These are phyloP conservation scores for Hycleus cichorii DNA, from an alignment of 1,140 invertebrate species.

Conservation along the genomic window DNA sequence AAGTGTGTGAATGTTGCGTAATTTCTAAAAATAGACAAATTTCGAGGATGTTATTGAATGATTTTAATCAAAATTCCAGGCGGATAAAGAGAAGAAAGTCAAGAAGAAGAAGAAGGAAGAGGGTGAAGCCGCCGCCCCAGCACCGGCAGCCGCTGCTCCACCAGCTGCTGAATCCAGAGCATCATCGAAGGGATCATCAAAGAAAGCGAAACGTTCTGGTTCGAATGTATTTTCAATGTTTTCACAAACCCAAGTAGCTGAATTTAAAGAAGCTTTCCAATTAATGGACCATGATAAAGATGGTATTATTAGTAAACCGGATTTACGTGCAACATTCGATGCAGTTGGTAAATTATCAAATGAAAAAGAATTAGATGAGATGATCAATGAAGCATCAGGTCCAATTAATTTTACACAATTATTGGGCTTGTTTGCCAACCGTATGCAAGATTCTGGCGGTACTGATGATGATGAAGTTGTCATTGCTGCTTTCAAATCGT, in stretches of 20 bases:
- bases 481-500: conserved; percentile 90
- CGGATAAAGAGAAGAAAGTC: conserved; percentile 77
- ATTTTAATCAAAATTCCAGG: conserved; percentile 41
- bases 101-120: conserved; percentile 72
- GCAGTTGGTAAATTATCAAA: conserved; percentile 82
- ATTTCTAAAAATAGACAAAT: not conserved
- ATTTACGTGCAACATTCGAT: conserved; percentile 92
- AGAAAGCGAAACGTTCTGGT: conserved; percentile 76
- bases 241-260: conserved; percentile 87
- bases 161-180: conserved; percentile 50
- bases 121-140: conserved; percentile 49
- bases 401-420: conserved; percentile 95
- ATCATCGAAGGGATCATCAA: conserved; percentile 56
- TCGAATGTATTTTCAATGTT: conserved; percentile 95
- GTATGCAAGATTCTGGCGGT: conserved; percentile 71
- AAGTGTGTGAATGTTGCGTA: not conserved
- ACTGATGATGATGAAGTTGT: conserved; percentile 92
- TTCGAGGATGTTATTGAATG: not conserved
- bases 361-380: conserved; percentile 86
- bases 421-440: conserved; percentile 83
- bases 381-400: conserved; percentile 82
- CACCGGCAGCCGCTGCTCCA: conserved; percentile 46
- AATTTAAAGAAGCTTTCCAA: conserved; percentile 96
- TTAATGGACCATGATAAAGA: conserved; percentile 99
- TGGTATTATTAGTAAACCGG: conserved; percentile 89